Conservation (phyloP, 1,140 invertebrate genomes). For the Helicoverpa armigera region DNA sequence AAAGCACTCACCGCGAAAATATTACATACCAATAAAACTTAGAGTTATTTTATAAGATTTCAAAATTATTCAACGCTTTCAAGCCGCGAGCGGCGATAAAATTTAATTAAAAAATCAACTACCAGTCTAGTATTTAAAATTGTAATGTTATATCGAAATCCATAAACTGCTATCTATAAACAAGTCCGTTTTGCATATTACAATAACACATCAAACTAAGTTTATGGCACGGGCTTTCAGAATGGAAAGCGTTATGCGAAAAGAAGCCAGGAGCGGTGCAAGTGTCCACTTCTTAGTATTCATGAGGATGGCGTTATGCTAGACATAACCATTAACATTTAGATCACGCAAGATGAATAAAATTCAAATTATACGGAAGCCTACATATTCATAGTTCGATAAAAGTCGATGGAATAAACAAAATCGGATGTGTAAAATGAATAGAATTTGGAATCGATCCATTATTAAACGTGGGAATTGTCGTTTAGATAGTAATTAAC, state of each 20-base stretch:
- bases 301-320: slow-evolving; percentile 70
- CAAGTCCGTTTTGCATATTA: slow-evolving; percentile 76
- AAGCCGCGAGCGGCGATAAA: slow-evolving; percentile 22
- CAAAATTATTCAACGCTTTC: slow-evolving; percentile 30
- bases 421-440: slow-evolving; percentile 27
- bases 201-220: slow-evolving; percentile 70
- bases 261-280: slow-evolving; percentile 74
- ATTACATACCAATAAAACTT: slow-evolving; percentile 24
- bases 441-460: slow-evolving; percentile 32
- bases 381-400: slow-evolving; percentile 38
- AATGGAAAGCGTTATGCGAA: slow-evolving; percentile 69
- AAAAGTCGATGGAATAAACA: slow-evolving; percentile 8
- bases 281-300: slow-evolving; percentile 73
- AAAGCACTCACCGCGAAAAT: slow-evolving; percentile 8
- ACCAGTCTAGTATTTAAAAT: slow-evolving; percentile 46
- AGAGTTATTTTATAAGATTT: slow-evolving; percentile 31
- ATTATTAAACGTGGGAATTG: slow-evolving; percentile 49
- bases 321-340: slow-evolving; percentile 70
- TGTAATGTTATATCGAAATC: slow-evolving; percentile 50
- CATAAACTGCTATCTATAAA: slow-evolving; percentile 62
- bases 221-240: slow-evolving; percentile 71
- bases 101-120: slow-evolving; percentile 48
- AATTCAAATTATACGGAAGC: slow-evolving; percentile 44
- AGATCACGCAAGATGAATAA: slow-evolving; percentile 49
- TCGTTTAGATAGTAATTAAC: slow-evolving; percentile 32